Evolutionary conservation across 2,113 vertebrate genomes (phyloP).

Genomic region (Pelmatolapia mariae): DNA sequence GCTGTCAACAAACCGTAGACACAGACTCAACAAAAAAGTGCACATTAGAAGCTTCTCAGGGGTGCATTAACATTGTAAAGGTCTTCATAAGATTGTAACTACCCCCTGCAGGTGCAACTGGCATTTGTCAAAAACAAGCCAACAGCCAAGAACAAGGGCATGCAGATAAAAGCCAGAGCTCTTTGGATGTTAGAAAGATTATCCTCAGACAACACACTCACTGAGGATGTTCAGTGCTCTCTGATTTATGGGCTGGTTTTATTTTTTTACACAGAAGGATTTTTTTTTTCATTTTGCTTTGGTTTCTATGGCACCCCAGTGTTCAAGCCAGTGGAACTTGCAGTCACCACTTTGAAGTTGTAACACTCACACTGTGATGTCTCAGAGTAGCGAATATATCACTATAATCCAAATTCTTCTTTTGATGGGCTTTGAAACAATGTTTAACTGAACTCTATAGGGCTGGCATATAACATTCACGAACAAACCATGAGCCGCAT

Average conservation of each 20-base stretch:
- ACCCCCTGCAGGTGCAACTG: not conserved
- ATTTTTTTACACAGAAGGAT: not conserved
- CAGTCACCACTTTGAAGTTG: constrained; percentile 40
- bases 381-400: constrained; percentile 29
- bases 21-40: not conserved
- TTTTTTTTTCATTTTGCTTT: not conserved
- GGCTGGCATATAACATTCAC: not conserved
- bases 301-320: not conserved
- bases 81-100: not conserved
- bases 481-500: not conserved
- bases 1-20: not conserved
- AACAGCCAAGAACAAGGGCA: not conserved
- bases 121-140: not conserved
- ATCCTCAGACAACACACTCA: not conserved
- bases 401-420: constrained; percentile 12
- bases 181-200: not conserved
- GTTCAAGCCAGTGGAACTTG: constrained; percentile 12
- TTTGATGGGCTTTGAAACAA: constrained; percentile 43
- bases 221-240: not conserved
- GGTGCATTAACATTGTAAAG: not conserved
- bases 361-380: constrained; percentile 9
- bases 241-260: not conserved
- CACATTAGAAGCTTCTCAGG: not conserved
- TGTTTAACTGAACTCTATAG: constrained; percentile 14
- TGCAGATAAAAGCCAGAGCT: not conserved